Base-by-base conservation (phyloP, 2,888 invertebrate genomes). In the Baronia brevicornis region DNA sequence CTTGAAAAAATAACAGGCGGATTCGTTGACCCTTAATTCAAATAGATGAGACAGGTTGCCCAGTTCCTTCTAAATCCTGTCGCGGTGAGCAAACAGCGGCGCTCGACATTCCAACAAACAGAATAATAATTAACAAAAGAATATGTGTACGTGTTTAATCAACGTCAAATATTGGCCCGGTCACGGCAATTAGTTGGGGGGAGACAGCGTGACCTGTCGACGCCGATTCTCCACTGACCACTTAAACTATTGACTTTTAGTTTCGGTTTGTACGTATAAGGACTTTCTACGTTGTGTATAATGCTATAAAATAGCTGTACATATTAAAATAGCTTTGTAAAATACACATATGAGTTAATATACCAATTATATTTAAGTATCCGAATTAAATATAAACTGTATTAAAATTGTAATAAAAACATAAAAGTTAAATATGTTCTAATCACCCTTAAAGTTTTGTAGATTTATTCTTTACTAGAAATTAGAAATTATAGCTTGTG, bases 131-230 rank as follows among this genome's bases (percentile, higher is more conserved):
- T 58, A 54, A 60, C 53, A 55, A 58, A 56, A 54, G 27, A 51
- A 46, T 50, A 46, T 17, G 27, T 19, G 13, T 29, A 51, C 56
- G 51, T 60, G 64, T 71, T 70, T 71, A 65, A 55, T 56, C 73
- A 70, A 72, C 63, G 48, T 54, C 59, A 64, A 75, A 78, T 78
- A 78, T 78, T 78, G 35, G 43, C 35, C 33, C 29, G 19, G 61
- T 78, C 73, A 68, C 63, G 67, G 77, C 65, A 77, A 78, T 78
- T 75, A 70, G 72, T 43, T 46, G 44, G 44, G 28, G 38, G 50
- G 38, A 43, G 41, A 31, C 38, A 41, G 42, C 57, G 57, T 58
- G 63, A 58, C 55, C 51, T 41, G 48, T 17, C 24, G 40, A 29
- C 51, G 27, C 10, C 20, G 59, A 43, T 47, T 46, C 43, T 43